Base-by-base conservation (phyloP, 2,888 invertebrate species). In the Lycocerus yunnanus region DNA sequence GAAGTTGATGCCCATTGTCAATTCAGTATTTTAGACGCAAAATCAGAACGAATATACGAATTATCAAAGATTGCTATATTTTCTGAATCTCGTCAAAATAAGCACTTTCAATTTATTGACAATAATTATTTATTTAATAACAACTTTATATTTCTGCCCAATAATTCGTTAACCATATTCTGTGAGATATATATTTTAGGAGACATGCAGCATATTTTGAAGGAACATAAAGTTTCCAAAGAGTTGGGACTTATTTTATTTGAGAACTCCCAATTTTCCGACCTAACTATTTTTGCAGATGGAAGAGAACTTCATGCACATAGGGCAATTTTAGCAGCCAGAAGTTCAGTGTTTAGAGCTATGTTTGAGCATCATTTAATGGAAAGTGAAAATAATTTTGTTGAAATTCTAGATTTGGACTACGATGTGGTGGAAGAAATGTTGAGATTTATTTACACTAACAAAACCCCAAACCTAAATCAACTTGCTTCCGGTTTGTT, bases 351-450 rank as follows among this genome's bases (percentile, higher is more conserved):
- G 59, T 99, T 99, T 89, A 97, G 97, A 84, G 99, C 99, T 78
- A 99, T 99, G 99, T 99, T 99, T 88, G 98, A 98, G 87, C 99
- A 99, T 88, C 97, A 98, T 89, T 98, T 99, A 97, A 97, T 97
- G 86, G 99, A 99, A 87, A 91, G 97, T 81, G 98, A 98, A 89
- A 93, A 96, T 88, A 98, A 98, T 89, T 92, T 97, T 84, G 98
- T 99, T 68, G 97, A 97, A 88, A 96, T 96, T 85, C 95, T 96
- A 70, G 99, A 99, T 88, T 97, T 99, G 68, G 99, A 99, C 88
- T 97, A 97, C 87, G 99, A 99, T 87, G 99, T 99, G 78, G 90
- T 99, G 85, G 89, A 96, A 80, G 99, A 99, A 89, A 98, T 99
- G 97, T 89, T 99, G 79, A 93, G 97, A 83, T 99, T 98, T 89